Conservation (phyloP, 2,113 vertebrate species). For the Hemiscyllium ocellatum region DNA sequence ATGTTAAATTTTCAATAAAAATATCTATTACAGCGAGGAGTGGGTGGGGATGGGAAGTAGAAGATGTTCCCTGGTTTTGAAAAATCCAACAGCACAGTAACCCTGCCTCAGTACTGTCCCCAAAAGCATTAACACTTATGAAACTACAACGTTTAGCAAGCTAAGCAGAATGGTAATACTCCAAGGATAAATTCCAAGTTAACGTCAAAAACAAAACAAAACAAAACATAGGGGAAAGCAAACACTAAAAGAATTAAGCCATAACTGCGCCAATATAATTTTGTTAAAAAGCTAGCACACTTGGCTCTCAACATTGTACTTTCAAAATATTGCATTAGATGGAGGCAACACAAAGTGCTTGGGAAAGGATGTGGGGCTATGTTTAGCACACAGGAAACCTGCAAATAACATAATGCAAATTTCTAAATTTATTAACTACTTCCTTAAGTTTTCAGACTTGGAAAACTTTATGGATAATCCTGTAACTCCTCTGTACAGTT, state of each 20-base stretch:
- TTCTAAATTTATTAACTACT: not conserved
- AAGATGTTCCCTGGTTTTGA: not conserved
- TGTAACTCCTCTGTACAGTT: not conserved
- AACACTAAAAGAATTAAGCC: not conserved
- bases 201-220: not conserved
- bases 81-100: not conserved
- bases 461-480: not conserved
- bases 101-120: not conserved
- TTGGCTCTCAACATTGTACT: not conserved
- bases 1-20: too few species aligned
- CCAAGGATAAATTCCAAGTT: constrained; percentile 3
- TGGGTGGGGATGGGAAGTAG: too few species aligned
- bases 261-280: not conserved
- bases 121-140: not conserved
- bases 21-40: too few species aligned
- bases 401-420: not conserved
- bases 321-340: not conserved
- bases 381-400: not conserved
- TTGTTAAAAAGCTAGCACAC: not conserved
- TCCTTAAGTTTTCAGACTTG: not conserved
- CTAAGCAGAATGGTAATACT: not conserved
- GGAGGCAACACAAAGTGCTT: not conserved
- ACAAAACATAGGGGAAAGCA: not conserved
- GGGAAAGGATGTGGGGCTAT: not conserved
- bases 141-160: not conserved